Conservation (phyloP, 2,888 invertebrate species). For the Dexiosoma caninum region DNA sequence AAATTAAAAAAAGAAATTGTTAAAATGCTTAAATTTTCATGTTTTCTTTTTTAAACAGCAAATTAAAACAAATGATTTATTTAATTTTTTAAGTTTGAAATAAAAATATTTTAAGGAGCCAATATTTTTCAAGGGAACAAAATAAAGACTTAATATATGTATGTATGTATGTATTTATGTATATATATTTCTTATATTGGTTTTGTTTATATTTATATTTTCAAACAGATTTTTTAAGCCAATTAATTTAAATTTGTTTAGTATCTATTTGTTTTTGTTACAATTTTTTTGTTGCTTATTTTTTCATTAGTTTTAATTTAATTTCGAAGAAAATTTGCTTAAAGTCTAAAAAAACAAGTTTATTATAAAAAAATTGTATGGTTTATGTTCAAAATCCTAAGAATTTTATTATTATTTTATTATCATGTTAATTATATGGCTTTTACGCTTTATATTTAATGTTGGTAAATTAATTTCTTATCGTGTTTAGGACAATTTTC, state of each 20-base stretch:
- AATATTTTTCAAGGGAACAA: slow-evolving; percentile 18
- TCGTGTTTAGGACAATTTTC: slow-evolving; percentile 45
- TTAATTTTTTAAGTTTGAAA: neutral
- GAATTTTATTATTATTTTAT: slow-evolving; percentile 10
- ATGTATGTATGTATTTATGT: too few species aligned
- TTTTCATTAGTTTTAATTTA: slow-evolving; percentile 26
- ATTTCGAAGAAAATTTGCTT: slow-evolving; percentile 55
- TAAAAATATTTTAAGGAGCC: slow-evolving; percentile 1
- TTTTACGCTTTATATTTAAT: slow-evolving; percentile 42
- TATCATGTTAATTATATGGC: slow-evolving; percentile 17
- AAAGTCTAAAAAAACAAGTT: slow-evolving; percentile 56
- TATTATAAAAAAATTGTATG: slow-evolving; percentile 56
- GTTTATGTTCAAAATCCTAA: slow-evolving; percentile 42
- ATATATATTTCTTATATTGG: slow-evolving; percentile 28
- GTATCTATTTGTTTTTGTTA: slow-evolving; percentile 41
- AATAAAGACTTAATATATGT: slow-evolving; percentile 4
- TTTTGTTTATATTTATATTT: too few species aligned
- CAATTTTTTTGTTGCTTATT: slow-evolving; percentile 26
- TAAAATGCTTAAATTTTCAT: neutral
- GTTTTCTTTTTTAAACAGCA: neutral
- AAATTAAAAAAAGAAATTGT: neutral
- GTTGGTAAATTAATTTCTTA: slow-evolving; percentile 42
- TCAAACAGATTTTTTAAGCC: slow-evolving; percentile 39
- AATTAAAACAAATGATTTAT: slow-evolving; percentile 24
- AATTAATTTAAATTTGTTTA: slow-evolving; percentile 30